Evolutionary conservation across 2,113 vertebrate genomes (phyloP).

Genomic region (Laticauda colubrina): DNA sequence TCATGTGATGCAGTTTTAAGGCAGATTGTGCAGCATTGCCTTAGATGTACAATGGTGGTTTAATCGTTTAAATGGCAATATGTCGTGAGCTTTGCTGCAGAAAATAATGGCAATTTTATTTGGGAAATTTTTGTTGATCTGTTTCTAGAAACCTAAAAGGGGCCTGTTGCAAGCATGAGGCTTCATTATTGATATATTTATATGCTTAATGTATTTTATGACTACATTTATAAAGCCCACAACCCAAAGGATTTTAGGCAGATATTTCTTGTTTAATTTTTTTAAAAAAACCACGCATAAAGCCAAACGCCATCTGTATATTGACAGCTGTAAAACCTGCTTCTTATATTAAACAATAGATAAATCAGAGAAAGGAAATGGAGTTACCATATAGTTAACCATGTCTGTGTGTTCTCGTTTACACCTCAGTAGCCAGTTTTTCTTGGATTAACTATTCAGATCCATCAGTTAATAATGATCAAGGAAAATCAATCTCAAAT

Average conservation of each 20-base stretch:
- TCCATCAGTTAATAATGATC: neutral
- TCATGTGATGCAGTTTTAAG: neutral
- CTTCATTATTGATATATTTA: neutral
- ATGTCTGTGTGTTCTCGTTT: neutral
- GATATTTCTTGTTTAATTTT: neutral
- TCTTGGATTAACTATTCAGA: neutral
- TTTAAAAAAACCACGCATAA: neutral
- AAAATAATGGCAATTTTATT: neutral
- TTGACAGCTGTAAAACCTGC: neutral
- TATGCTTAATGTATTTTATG: neutral
- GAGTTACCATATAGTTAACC: neutral
- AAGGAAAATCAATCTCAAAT: neutral
- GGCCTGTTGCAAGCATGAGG: slow-evolving; percentile 45
- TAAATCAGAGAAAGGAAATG: neutral
- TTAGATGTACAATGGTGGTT: neutral
- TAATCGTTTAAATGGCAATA: neutral
- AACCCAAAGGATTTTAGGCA: neutral
- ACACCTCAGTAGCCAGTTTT: neutral
- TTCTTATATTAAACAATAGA: neutral
- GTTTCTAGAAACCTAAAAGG: slow-evolving; percentile 40
- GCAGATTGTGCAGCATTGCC: neutral
- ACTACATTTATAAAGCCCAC: neutral
- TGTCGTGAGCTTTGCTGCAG: neutral
- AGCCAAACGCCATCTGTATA: neutral
- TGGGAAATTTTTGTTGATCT: neutral